phyloP scores from a whole-genome alignment of 2,797 vertebrate genomes.

The Peromyscus nudipes region DNA sequence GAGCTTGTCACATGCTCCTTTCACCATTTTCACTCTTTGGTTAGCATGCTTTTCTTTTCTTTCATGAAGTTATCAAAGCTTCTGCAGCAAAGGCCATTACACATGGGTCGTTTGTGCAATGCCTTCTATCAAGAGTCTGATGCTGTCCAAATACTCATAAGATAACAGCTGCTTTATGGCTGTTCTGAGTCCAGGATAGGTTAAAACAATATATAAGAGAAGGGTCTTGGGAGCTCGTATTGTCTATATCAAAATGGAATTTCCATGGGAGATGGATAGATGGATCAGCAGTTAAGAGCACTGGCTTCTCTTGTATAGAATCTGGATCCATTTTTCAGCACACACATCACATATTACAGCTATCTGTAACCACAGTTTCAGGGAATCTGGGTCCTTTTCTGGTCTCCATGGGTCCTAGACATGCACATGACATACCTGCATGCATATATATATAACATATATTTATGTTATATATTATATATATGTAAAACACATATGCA shows the following conservation, averaged over 20 bases:
- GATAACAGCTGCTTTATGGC: neutral
- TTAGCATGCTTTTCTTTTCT: neutral
- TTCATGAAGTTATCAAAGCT: neutral
- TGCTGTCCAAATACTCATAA: neutral
- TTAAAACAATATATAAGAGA: neutral
- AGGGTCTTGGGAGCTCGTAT: neutral
- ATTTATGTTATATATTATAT: too few species aligned
- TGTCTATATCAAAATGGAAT: neutral
- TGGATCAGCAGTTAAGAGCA: neutral
- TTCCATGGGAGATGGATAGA: neutral
- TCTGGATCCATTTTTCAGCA: neutral
- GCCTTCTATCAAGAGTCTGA: neutral
- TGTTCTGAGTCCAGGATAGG: neutral
- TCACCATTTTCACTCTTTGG: neutral
- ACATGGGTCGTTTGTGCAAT: neutral
- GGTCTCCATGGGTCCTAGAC: neutral
- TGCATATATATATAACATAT: neutral
- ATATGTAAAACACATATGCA: neutral
- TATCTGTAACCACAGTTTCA: neutral
- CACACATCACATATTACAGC: neutral
- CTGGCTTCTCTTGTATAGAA: neutral
- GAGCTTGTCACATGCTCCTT: neutral
- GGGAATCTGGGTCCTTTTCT: neutral
- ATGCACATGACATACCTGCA: too few species aligned
- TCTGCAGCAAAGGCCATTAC: neutral